phyloP scores from a whole-genome alignment of 1,140 invertebrate species.

The Brachionus rubens region DNA sequence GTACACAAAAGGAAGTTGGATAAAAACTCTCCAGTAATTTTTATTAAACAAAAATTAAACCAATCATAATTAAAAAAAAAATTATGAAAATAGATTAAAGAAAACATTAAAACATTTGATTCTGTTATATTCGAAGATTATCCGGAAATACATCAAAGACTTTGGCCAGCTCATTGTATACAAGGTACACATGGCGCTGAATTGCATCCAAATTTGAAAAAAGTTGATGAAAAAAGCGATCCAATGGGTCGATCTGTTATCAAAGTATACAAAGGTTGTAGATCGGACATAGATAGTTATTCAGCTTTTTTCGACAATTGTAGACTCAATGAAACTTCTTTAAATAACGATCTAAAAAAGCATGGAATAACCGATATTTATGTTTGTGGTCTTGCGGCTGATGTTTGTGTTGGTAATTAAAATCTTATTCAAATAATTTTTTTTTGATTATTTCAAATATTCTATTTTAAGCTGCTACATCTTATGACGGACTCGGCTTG shows the following conservation, averaged over 20 bases:
- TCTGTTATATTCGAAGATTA: conserved; percentile 73
- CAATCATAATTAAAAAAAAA: not conserved
- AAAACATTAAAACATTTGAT: conserved; percentile 63
- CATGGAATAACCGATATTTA: conserved; percentile 84
- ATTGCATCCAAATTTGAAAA: conserved; percentile 75
- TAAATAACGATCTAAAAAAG: conserved; percentile 74
- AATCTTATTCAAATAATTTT: not conserved
- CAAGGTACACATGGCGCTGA: conserved; percentile 90
- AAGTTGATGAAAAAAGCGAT: conserved; percentile 14
- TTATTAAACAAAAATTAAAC: not conserved
- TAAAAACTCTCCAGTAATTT: conserved; percentile 66
- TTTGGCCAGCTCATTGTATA: conserved; percentile 93
- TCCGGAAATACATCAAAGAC: conserved; percentile 50
- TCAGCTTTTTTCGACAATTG: conserved; percentile 97
- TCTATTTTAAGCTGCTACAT: conserved; percentile 66
- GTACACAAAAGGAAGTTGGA: conserved; percentile 67
- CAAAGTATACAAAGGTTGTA: conserved; percentile 86
- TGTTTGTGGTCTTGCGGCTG: conserved; percentile 89
- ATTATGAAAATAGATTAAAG: not conserved
- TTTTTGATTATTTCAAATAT: not conserved
- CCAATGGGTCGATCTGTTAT: conserved; percentile 63
- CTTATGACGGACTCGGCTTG: conserved; percentile 76
- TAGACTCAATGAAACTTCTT: conserved; percentile 77
- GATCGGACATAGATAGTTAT: conserved; percentile 91
- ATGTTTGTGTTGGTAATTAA: conserved; percentile 83